Evolutionary conservation across 2,888 invertebrate species (phyloP), one percentile per base, ranked within the genome.

Genomic region (Biston stratarius): DNA sequence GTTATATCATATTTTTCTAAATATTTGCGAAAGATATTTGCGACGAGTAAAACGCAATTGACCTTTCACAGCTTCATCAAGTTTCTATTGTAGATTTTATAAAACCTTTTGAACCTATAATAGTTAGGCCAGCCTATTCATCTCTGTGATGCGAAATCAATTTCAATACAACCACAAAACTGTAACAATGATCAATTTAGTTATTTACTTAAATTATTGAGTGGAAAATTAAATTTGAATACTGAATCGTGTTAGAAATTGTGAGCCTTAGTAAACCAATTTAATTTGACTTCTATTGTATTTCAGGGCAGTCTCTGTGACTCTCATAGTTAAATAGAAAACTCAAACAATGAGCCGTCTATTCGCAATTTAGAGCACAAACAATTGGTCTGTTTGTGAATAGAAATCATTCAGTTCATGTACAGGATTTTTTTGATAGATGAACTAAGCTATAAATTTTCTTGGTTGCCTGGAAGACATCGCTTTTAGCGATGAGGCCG

Each of bases 161-260:
- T 66, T 57, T 61, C 49, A 34, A 47, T 56, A n/a, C 33, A 57
- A 44, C 66, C 61, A 33, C 61, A 58, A 52, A 24, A 53, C 47
- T 58, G n/a, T 9, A n/a, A 40, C 12, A 44, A 44, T 44, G 11
- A 65, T 65, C 55, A 49, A 56, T 60, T 60, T 60, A 33, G 24
- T 38, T 36, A 49, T 14, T 14, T 53, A 42, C n/a, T 51, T 33
- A 40, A 34, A 40, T 36, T 49, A 57, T 36, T 11, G 34, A 44
- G 34, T 34, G 15, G 45, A 24, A 36, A 52, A 64, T 52, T 44
- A 9, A 52, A 36, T 58, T 57, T 40, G 3, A n/a, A 45, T 40
- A 38, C n/a, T 14, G 24, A 53, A 53, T 61, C 36, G 38, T 40
- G 34, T 47, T 47, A 55, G 38, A 33, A 34, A 52, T 44, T 51